Conservation (phyloP, 2,888 invertebrate species). For the Steinernema scapterisci region DNA sequence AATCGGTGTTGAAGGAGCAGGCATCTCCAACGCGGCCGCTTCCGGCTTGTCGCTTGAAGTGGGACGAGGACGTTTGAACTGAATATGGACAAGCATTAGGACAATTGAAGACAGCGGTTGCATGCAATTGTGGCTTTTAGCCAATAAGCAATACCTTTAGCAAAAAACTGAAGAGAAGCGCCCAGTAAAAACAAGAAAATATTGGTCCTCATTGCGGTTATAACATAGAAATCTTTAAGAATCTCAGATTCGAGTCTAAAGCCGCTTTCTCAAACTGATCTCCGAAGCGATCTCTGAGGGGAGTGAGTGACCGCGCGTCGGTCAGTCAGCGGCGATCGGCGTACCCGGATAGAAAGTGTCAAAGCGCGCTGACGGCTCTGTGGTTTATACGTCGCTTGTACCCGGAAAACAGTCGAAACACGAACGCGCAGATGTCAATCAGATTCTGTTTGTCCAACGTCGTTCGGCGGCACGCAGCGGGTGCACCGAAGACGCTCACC, state of each 20-base stretch:
- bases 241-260: not conserved
- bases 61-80: not conserved
- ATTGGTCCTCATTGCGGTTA: not conserved
- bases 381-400: not conserved
- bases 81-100: no score
- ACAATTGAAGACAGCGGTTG: not conserved
- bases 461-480: conserved; percentile 5
- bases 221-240: not conserved
- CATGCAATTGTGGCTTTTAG: not conserved
- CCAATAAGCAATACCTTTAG: not conserved
- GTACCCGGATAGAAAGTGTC: conserved; percentile 18
- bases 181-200: not conserved
- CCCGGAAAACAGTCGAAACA: conserved; percentile 24
- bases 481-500: not conserved
- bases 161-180: not conserved
- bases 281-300: not conserved
- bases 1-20: conserved; percentile 58
- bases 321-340: not conserved
- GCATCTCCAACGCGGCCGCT: conserved; percentile 58
- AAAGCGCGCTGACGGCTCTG: conserved; percentile 13
- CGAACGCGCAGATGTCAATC: conserved; percentile 23
- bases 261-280: not conserved
- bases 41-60: conserved; percentile 50
- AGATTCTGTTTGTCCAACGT: conserved; percentile 9
- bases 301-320: not conserved